These are phyloP conservation scores for Stomorhina lunata DNA, from an alignment of 2,888 invertebrate genomes.

Conservation along the genomic window DNA sequence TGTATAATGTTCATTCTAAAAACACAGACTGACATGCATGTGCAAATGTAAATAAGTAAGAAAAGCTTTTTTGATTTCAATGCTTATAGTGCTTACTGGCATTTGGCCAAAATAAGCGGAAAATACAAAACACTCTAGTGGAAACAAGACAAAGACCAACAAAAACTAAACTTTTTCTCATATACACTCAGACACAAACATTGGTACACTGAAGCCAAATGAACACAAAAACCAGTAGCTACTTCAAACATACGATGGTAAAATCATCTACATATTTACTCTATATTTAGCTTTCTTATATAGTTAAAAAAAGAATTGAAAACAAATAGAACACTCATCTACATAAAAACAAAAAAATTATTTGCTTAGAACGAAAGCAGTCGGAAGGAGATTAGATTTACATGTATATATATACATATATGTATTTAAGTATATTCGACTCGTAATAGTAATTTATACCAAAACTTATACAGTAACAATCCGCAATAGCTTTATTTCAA, in stretches of 20 bases:
- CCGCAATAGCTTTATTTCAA: constrained; percentile 4
- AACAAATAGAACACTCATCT: constrained; percentile 24
- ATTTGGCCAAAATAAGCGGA: constrained; percentile 54
- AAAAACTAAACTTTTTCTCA: not conserved
- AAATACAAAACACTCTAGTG: constrained; percentile 36
- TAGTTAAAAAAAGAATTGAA: not conserved
- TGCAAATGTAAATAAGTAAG: constrained; percentile 54
- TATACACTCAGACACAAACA: not conserved
- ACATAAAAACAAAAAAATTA: constrained; percentile 17
- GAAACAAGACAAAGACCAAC: constrained; percentile 31
- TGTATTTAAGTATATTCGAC: too few relatives aligned
- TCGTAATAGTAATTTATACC: constrained; percentile 8
- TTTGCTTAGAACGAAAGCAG: constrained; percentile 41
- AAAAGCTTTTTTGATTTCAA: constrained; percentile 33
- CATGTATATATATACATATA: not conserved
- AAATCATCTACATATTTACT: constrained; percentile 14
- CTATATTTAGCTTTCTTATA: too few relatives aligned
- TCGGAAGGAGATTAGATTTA: not conserved
- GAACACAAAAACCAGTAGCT: constrained; percentile 37
- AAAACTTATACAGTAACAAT: constrained; percentile 6
- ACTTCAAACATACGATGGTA: constrained; percentile 35
- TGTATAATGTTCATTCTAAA: constrained; percentile 13
- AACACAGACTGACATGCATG: constrained; percentile 48
- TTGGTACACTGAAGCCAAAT: constrained; percentile 18
- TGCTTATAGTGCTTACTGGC: constrained; percentile 53